phyloP scores from a whole-genome alignment of 2,113 vertebrate species.

The Ornithorhynchus anatinus region DNA sequence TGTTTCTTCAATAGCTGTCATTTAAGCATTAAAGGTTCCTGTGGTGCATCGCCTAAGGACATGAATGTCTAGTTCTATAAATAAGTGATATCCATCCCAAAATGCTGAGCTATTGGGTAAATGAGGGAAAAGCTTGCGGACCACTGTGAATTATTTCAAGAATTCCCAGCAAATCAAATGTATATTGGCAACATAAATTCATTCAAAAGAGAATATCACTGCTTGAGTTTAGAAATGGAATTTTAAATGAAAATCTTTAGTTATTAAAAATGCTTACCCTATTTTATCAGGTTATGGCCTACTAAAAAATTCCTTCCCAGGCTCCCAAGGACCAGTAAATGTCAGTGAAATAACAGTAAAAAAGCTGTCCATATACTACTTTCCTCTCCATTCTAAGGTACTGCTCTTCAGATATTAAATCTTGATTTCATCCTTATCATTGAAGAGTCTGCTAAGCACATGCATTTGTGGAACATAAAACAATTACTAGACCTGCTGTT shows the following conservation, averaged over 20 bases:
- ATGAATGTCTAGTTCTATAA: conserved; percentile 61
- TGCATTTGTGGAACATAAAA: too few relatives aligned
- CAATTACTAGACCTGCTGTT: too few relatives aligned
- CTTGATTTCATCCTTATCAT: too few relatives aligned
- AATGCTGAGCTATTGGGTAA: conserved; percentile 38
- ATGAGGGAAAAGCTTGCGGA: conserved; percentile 14
- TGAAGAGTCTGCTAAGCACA: too few relatives aligned
- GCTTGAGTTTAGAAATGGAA: not conserved
- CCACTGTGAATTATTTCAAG: conserved; percentile 15
- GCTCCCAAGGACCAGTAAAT: too few relatives aligned
- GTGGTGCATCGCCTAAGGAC: conserved; percentile 47
- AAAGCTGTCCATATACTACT: too few relatives aligned
- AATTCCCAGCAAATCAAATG: conserved; percentile 42
- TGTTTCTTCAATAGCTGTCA: conserved; percentile 57
- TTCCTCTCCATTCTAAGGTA: too few relatives aligned
- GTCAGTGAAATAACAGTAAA: too few relatives aligned
- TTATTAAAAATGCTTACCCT: conserved; percentile 17
- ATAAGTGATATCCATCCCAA: conserved; percentile 56
- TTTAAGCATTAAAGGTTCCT: conserved; percentile 63
- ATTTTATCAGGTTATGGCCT: not conserved
- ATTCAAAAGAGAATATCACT: not conserved
- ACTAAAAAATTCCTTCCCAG: not conserved
- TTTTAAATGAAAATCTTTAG: conserved; percentile 5
- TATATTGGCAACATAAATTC: not conserved
- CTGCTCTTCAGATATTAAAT: too few relatives aligned